Evolutionary conservation across 2,113 vertebrate genomes (phyloP), one percentile per base, ranked within the genome.

Genomic region (Clarias magur): DNA sequence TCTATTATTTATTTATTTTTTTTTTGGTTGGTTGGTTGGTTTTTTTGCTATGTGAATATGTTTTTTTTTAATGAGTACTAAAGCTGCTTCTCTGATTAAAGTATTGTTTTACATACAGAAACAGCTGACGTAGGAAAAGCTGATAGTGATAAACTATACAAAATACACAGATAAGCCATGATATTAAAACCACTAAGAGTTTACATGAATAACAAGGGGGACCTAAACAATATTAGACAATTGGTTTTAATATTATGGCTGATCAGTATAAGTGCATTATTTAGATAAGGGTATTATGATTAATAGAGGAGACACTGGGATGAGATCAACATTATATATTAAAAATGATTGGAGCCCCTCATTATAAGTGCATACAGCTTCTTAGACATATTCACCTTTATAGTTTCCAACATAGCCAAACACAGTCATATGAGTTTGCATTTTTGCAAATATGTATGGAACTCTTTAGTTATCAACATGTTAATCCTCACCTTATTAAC

Each of bases 291-390:
- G 23, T 59, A 60, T 76, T 53, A 60, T 56, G 54, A 76, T 76
- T 85, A 85, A 78, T 23, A 78, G 2, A 68, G 42, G 21, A 3
- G 4, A 76, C 25, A 76, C 42, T 75, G 10, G 76, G 19, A 25
- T 76, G 57, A 53, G 70, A 78, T 78, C 2, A 78, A 85, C 27
- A 84, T 79, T 79, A 68, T 12, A 76, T 53, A 63, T 57, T 27
- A 65, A 38, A 78, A 68, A 25, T 62, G 30, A 27, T 60, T 57
- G 60, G 62, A 78, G 42, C 19, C 68, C 54, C n/a, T 57, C 54
- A 25, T 27, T 27, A 75, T 60, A 3, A 60, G 34, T 62, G 30
- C 34, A 75, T 59, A 75, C 70, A 60, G 25, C 56, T 67, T 67
- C 16, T 23, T 75, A 73, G 48, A 65, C 10, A 72, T 72, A 21